Evolutionary conservation across 2,888 invertebrate genomes (phyloP), one percentile per base, ranked within the genome.

Genomic region (Pyrochroa serraticornis): DNA sequence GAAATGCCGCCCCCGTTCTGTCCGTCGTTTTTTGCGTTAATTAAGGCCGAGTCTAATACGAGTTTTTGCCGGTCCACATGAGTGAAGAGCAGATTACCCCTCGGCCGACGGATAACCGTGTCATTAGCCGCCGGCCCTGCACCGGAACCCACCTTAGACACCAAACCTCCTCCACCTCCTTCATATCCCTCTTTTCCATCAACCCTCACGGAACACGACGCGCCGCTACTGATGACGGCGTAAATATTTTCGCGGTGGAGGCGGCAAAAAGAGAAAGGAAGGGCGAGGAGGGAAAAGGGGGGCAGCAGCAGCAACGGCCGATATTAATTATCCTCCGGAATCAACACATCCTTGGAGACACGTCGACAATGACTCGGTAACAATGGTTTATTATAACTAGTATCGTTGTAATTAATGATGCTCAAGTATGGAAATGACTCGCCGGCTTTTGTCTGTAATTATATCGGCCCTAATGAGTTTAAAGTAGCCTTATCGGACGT

Each of bases 371-470:
- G 75, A 74, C 73, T 72, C 58, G 62, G 52, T 72, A 75, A 76
- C 76, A 77, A 76, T 77, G 75, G 72, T 75, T 77, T 77, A 76
- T 77, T 77, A 76, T 77, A 75, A 75, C 74, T 75, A 73, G 66
- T 75, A 75, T 75, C 75, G 72, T 68, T 64, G 67, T 77, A 75
- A 77, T 77, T 77, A 77, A 77, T 77, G 77, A 76, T 71, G 65
- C 67, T 68, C 70, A 71, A 75, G 76, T 73, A 70, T 76, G 75
- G 73, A 73, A 75, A 74, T 77, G 76, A 77, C 74, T 74, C 69
- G 70, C 68, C 61, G 53, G 71, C 73, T 69, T 75, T 76, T 76
- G 75, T 76, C 72, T 73, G 75, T 73, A 73, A 75, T 75, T 73
- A 75, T 70, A 72, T 67, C 67, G 64, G 64, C 67, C 70, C 72